phyloP scores from a whole-genome alignment of 2,113 vertebrate species.

The Mola mola region DNA sequence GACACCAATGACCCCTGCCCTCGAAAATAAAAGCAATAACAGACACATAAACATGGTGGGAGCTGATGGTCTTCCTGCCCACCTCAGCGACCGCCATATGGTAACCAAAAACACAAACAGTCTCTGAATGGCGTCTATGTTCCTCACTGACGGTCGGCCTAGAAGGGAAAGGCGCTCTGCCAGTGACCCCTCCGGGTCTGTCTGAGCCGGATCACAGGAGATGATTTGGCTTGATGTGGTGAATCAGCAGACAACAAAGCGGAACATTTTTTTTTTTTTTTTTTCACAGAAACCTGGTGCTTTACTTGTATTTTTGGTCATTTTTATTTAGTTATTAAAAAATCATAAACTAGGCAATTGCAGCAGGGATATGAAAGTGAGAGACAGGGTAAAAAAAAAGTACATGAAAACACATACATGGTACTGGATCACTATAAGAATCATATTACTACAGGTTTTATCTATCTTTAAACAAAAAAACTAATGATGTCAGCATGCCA shows the following conservation, averaged over 20 bases:
- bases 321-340: no score
- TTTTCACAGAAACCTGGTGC: no score
- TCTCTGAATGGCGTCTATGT: constrained; percentile 52
- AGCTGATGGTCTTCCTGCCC: not conserved
- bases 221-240: constrained; percentile 25
- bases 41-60: constrained; percentile 18
- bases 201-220: constrained; percentile 6
- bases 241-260: constrained; percentile 38
- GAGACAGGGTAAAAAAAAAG: no score
- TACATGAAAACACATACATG: no score
- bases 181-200: constrained; percentile 2
- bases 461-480: no score
- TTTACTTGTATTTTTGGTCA: no score
- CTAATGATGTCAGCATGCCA: no score
- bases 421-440: no score
- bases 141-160: not conserved
- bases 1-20: constrained; percentile 32
- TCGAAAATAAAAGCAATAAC: constrained; percentile 24
- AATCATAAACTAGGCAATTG: no score
- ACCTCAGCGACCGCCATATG: constrained; percentile 19
- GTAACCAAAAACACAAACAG: constrained; percentile 30
- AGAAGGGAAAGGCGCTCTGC: constrained; percentile 10
- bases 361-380: no score
- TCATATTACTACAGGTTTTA: no score
- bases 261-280: no score